phyloP scores from a whole-genome alignment of 2,113 vertebrate genomes.

The Triplophysa rosa region DNA sequence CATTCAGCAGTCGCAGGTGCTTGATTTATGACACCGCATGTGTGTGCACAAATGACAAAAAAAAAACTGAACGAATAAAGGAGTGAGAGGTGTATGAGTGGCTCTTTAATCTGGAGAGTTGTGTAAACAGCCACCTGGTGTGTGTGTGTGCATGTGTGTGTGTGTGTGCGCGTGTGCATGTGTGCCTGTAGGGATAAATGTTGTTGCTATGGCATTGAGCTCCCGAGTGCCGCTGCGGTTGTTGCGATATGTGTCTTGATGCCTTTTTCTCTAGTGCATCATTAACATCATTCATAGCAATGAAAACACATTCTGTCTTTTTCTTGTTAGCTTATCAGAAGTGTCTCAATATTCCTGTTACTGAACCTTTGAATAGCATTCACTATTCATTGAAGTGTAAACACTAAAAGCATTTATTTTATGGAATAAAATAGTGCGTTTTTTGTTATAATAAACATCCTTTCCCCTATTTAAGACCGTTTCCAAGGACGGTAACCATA shows the following conservation, averaged over 20 bases:
- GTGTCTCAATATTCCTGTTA: not conserved
- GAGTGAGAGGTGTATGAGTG: conserved; percentile 16
- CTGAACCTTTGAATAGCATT: not conserved
- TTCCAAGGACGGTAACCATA: too few species aligned
- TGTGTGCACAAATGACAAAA: not conserved
- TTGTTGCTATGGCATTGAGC: conserved; percentile 69
- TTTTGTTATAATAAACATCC: too few species aligned
- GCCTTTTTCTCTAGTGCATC: conserved; percentile 14
- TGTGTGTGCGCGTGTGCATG: conserved; percentile 19
- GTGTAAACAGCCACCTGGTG: conserved; percentile 18
- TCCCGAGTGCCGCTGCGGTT: conserved; percentile 66
- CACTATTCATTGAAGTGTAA: not conserved
- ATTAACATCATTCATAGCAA: conserved; percentile 17
- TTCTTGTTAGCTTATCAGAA: not conserved
- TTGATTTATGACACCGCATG: not conserved
- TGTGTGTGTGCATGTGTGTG: not conserved
- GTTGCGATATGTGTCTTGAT: conserved; percentile 50
- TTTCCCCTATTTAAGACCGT: too few species aligned
- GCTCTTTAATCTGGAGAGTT: conserved; percentile 1
- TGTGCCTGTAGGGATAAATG: conserved; percentile 33
- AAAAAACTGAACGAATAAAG: not conserved
- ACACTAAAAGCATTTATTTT: not conserved
- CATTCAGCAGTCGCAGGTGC: not conserved
- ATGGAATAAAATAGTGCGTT: too few species aligned
- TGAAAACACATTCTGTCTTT: not conserved